Percentiles rank a stretch among this genome's conserved stretches.
Conservation (phyloP, 2,888 invertebrate species). For the Camponotus fellah region DNA sequence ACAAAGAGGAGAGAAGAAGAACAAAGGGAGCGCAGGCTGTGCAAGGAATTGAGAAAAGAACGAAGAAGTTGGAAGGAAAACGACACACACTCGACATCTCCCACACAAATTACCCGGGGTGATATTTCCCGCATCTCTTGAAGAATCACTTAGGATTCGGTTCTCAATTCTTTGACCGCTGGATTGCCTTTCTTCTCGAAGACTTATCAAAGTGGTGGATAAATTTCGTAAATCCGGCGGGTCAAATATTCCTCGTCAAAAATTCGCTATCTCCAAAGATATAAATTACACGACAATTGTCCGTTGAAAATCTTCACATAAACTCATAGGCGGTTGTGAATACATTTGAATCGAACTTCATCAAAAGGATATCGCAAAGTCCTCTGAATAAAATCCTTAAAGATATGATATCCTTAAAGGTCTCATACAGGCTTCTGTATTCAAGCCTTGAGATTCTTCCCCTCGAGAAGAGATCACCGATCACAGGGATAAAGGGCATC, state of each 20-base stretch:
- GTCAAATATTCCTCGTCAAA: slow-evolving; percentile 72
- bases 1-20: neutral
- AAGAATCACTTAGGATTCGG: slow-evolving; percentile 80
- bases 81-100: slow-evolving; percentile 79
- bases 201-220: slow-evolving; percentile 63
- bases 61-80: slow-evolving; percentile 57
- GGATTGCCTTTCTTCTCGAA: slow-evolving; percentile 40
- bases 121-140: slow-evolving; percentile 73
- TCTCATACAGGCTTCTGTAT: slow-evolving; percentile 50
- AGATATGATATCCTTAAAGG: slow-evolving; percentile 12
- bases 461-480: slow-evolving; percentile 54
- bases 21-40: slow-evolving; percentile 18
- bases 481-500: slow-evolving; percentile 59
- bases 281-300: slow-evolving; percentile 26
- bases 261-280: slow-evolving; percentile 53
- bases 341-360: slow-evolving; percentile 41
- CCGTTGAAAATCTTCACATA: slow-evolving; percentile 63
- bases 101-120: slow-evolving; percentile 81
- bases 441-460: slow-evolving; percentile 43
- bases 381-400: slow-evolving; percentile 41
- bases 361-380: slow-evolving; percentile 37
- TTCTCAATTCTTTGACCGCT: slow-evolving; percentile 75
- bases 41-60: slow-evolving; percentile 25
- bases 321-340: slow-evolving; percentile 39
- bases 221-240: slow-evolving; percentile 74